A percentile compares a stretch with the other conserved stretches of the same genome.
Conservation (phyloP, 2,888 invertebrate species). For the Pristionchus maxplancki region DNA sequence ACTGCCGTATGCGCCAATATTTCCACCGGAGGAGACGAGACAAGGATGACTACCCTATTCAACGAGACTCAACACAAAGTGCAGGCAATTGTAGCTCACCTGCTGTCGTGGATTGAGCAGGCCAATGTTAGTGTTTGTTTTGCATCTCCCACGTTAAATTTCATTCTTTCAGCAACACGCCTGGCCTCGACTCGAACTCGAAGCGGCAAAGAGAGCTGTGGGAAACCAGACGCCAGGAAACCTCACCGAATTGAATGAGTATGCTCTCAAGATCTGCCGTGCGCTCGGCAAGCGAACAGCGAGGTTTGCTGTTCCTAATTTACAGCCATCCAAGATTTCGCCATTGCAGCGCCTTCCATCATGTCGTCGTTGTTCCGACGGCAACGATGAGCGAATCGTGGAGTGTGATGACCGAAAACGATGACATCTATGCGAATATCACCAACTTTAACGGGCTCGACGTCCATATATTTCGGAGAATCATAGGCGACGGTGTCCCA, state of each 20-base stretch:
- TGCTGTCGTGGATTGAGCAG: not conserved
- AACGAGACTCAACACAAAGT: not conserved
- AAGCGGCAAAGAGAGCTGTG: not conserved
- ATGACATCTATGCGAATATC: not conserved
- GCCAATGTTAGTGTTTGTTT: not conserved
- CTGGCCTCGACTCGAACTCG: not conserved
- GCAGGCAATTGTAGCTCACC: not conserved
- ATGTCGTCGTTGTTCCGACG: not conserved
- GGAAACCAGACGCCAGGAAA: not conserved
- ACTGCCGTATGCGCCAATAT: not conserved
- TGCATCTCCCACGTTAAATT: not conserved
- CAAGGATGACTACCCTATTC: not conserved
- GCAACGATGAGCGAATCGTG: not conserved
- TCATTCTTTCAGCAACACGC: not conserved
- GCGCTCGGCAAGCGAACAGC: too few species aligned
- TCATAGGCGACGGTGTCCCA: not conserved
- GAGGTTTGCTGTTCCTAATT: not conserved
- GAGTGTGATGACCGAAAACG: not conserved
- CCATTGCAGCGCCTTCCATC: too few species aligned
- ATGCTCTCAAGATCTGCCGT: too few species aligned
- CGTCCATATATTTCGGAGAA: not conserved
- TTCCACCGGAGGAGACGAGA: not conserved
- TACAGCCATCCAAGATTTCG: too few species aligned
- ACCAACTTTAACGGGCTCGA: not conserved
- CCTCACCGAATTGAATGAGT: too few species aligned